Evolutionary conservation across 1,140 invertebrate genomes (phyloP).

Genomic region (Coenobita brevimanus): DNA sequence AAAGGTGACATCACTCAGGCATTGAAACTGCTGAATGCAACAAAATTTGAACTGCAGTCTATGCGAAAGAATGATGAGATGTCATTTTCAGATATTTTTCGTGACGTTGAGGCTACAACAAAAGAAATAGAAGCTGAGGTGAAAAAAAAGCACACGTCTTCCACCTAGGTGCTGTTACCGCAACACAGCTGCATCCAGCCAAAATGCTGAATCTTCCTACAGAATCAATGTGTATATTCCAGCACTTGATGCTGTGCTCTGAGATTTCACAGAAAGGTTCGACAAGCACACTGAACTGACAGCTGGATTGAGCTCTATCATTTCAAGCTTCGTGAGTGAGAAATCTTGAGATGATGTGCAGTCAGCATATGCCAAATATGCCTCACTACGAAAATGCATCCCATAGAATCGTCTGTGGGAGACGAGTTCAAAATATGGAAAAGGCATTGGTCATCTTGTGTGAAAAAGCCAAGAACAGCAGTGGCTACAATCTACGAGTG

Average conservation of each 20-base stretch:
- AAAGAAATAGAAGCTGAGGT: background rate
- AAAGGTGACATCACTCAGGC: conserved; percentile 8
- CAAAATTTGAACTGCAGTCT: conserved; percentile 1
- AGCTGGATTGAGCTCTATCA: conserved; percentile 14
- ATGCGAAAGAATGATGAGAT: background rate
- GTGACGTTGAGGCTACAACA: background rate
- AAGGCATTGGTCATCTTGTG: conserved; percentile 10
- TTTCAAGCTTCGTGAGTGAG: background rate
- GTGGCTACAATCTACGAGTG: conserved; percentile 5
- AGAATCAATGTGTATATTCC: conserved; percentile 10
- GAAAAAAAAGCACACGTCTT: conserved; percentile 5
- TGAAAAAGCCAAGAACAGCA: conserved; percentile 10
- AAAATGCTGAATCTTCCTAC: background rate
- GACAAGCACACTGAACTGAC: conserved; percentile 11
- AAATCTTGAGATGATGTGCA: conserved; percentile 2
- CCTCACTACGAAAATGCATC: too few species aligned
- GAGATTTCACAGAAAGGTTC: conserved; percentile 3
- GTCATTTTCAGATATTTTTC: conserved; percentile 9
- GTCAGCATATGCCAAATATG: background rate
- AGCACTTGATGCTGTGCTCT: conserved; percentile 2
- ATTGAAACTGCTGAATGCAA: conserved; percentile 6
- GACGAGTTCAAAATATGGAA: conserved; percentile 11
- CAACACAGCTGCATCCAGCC: conserved; percentile 2
- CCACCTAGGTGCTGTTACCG: conserved; percentile 11
- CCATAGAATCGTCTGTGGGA: too few species aligned